Evolutionary conservation across 2,888 invertebrate species (phyloP), one percentile per base, ranked within the genome.

Genomic region (Coenonympha glycerion): DNA sequence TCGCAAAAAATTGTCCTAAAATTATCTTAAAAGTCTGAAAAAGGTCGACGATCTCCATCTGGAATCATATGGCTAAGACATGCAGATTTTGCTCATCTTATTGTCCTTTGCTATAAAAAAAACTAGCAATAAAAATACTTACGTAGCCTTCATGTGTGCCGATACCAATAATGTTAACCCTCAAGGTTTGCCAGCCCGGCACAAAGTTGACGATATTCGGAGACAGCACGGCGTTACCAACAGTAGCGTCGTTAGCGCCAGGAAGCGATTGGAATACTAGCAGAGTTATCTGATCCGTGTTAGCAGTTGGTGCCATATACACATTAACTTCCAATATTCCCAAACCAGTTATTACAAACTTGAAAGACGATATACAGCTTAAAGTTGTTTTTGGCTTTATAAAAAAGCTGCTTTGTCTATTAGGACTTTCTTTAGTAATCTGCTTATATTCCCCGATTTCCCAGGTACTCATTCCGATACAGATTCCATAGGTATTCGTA

Each of bases 301-400:
- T 56, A 3, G 9, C 11, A 15, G 49, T 34, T 8, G 60, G 56
- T n/a, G 64, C 60, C 61, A 73, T 64, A 37, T 54, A 75, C 8
- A 65, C 56, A 21, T 69, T 71, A 0, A 70, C 66, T 62, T 73
- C 67, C n/a, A 74, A 41, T 8, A 56, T 49, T 5, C 72, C 75
- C 33, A 57, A 54, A 13, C 65, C 66, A 9, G 60, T 58, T 66
- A 72, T 66, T 6, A 56, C 52, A 37, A 75, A 72, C 1, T 56
- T 48, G 26, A 68, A 68, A 0, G 75, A 73, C 6, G 71, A 62
- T 13, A 68, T 61, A 50, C 75, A 75, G 37, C 73, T 73, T 13
- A 64, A 55, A n/a, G 37, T 31, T 15, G 59, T 52, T 28, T 57
- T 60, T 3, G 73, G 73, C 5, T 62, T 31, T 52, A 74, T 66